Evolutionary conservation across 2,113 vertebrate genomes (phyloP).

Genomic region (Gorsachius goisagi): DNA sequence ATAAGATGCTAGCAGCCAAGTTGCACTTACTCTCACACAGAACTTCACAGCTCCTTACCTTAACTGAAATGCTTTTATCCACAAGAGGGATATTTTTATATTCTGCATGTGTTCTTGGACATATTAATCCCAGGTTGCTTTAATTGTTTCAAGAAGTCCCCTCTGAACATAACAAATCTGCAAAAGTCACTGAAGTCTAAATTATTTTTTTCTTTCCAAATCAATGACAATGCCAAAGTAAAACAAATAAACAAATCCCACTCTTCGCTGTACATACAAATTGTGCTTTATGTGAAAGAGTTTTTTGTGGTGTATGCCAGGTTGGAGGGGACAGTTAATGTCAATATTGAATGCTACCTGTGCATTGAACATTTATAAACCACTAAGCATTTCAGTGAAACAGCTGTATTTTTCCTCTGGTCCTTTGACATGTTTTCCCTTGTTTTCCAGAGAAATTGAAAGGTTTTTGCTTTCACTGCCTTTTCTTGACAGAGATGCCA

Average conservation of each 20-base stretch:
- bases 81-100: background rate
- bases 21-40: background rate
- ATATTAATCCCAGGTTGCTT: background rate
- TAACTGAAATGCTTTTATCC: background rate
- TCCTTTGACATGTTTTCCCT: slow-evolving; percentile 4
- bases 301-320: background rate
- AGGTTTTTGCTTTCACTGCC: slow-evolving; percentile 47
- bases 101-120: background rate
- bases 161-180: background rate
- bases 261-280: background rate
- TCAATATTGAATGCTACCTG: background rate
- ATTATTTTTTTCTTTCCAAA: background rate
- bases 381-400: background rate
- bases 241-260: background rate
- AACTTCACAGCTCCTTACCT: background rate
- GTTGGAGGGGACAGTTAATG: background rate
- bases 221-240: background rate
- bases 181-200: background rate
- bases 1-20: background rate
- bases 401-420: background rate
- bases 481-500: slow-evolving; percentile 71
- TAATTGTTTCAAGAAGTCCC: background rate
- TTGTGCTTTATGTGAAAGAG: background rate
- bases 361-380: background rate
- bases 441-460: slow-evolving; percentile 57